phyloP scores from a whole-genome alignment of 2,797 vertebrate genomes.

The Gobionotothen gibberifrons region DNA sequence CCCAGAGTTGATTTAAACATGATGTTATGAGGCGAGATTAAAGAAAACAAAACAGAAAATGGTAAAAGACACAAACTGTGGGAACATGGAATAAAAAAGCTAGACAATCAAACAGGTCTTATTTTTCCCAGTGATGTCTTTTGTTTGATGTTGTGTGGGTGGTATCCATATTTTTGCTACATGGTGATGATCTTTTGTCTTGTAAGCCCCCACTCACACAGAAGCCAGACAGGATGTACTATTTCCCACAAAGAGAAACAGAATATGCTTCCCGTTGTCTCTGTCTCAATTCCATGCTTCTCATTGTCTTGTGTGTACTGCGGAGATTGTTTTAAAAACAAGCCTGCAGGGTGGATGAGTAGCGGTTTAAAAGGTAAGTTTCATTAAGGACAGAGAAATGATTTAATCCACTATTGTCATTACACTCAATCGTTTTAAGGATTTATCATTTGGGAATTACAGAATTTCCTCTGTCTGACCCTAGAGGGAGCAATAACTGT shows the following conservation, averaged over 20 bases:
- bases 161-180: conserved; percentile 24
- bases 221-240: conserved; percentile 8
- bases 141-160: conserved; percentile 44
- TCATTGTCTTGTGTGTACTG: neutral
- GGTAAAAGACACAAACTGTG: conserved; percentile 24
- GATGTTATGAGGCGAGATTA: neutral
- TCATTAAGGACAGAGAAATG: neutral
- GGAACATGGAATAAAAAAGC: conserved; percentile 27
- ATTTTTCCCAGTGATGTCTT: conserved; percentile 28
- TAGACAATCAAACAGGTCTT: conserved; percentile 26
- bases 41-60: conserved; percentile 30
- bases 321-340: neutral
- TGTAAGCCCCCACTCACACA: conserved; percentile 30
- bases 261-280: conserved; percentile 18
- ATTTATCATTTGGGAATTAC: neutral
- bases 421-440: neutral
- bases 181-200: conserved; percentile 43
- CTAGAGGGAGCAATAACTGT: conserved; percentile 63
- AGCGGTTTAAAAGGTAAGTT: neutral
- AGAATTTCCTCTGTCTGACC: conserved; percentile 19
- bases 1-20: conserved; percentile 17
- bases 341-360: neutral
- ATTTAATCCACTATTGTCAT: neutral
- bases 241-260: neutral
- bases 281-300: too few relatives aligned